Conservation (phyloP, 2,113 vertebrate genomes). For the Ciconia stormi region DNA sequence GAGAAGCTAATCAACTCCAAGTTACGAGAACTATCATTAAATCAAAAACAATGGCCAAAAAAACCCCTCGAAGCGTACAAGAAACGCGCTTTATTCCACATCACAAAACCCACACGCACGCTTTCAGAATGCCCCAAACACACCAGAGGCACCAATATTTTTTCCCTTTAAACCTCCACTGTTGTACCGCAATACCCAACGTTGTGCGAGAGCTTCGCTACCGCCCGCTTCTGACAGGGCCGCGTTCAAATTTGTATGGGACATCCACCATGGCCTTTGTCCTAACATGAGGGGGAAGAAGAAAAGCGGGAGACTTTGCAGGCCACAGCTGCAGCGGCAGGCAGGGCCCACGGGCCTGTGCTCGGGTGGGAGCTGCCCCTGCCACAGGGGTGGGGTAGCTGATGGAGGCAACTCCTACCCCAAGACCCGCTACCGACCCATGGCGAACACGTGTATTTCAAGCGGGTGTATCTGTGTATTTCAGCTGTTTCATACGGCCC, state of each 20-base stretch:
- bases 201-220: fast-evolving
- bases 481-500: fast-evolving
- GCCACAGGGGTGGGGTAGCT: too few species aligned
- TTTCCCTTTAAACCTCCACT: background rate
- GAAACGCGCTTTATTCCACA: background rate
- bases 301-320: fast-evolving
- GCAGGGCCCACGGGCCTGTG: background rate
- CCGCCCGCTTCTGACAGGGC: fast-evolving
- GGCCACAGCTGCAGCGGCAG: fast-evolving
- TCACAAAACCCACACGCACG: fast-evolving
- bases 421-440: fast-evolving
- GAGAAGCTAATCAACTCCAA: background rate
- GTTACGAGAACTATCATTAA: too few species aligned
- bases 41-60: background rate
- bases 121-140: too few species aligned
- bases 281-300: fast-evolving
- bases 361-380: background rate
- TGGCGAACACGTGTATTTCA: fast-evolving
- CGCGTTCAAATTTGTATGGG: fast-evolving
- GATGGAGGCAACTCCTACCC: background rate
- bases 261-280: fast-evolving
- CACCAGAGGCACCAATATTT: fast-evolving
- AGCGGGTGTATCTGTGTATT: fast-evolving
- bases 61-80: fast-evolving
- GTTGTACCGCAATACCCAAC: fast-evolving